These are phyloP conservation scores for Euzophera pinguis DNA, from an alignment of 2,888 invertebrate species.

Conservation along the genomic window DNA sequence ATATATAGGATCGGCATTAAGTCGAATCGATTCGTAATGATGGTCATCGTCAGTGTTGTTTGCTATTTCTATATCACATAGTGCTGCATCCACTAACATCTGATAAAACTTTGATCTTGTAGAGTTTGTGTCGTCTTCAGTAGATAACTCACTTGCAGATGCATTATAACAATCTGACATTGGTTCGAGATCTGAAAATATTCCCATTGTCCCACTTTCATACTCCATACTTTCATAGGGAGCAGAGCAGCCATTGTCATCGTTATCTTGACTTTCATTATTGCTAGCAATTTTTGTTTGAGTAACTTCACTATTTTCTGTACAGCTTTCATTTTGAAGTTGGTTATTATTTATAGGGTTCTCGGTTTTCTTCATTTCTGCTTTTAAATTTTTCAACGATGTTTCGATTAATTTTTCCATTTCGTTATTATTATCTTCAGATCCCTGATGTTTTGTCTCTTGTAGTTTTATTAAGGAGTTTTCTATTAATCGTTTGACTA, in stretches of 20 bases:
- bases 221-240: constrained; percentile 88
- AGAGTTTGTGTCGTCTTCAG: constrained; percentile 82
- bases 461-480: constrained; percentile 82
- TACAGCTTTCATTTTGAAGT: constrained; percentile 40
- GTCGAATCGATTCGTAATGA: constrained; percentile 85
- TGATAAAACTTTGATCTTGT: constrained; percentile 87
- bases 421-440: constrained; percentile 59
- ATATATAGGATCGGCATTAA: constrained; percentile 86
- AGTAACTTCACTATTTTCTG: constrained; percentile 35
- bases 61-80: constrained; percentile 83
- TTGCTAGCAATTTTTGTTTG: constrained; percentile 39
- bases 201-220: constrained; percentile 77
- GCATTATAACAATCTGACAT: constrained; percentile 87
- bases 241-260: constrained; percentile 83
- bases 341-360: constrained; percentile 30
- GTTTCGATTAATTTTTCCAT: constrained; percentile 77
- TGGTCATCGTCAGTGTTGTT: constrained; percentile 83
- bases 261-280: constrained; percentile 49
- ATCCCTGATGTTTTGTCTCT: constrained; percentile 66
- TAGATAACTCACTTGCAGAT: constrained; percentile 81
- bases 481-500: constrained; percentile 83
- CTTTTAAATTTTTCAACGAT: constrained; percentile 64
- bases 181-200: constrained; percentile 75
- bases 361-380: constrained; percentile 42
- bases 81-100: constrained; percentile 84